Percentiles rank a stretch among this genome's conserved stretches.
phyloP scores from a whole-genome alignment of 2,888 invertebrate species.

The Heliconius sara region DNA sequence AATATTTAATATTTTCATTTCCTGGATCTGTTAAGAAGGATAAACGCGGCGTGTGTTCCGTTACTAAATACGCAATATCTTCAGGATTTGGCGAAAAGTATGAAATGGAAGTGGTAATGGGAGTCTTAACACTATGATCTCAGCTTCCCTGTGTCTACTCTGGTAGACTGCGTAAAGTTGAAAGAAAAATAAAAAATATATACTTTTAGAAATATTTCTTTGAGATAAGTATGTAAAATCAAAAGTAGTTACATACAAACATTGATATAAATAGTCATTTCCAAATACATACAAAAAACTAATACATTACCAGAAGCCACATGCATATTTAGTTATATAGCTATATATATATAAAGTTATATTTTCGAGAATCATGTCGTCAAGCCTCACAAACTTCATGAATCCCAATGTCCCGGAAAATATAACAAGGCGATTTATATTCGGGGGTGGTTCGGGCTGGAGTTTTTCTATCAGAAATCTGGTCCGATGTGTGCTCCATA shows the following conservation, averaged over 20 bases:
- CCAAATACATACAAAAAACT: not conserved
- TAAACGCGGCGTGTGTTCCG: too few species aligned
- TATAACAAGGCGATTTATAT: conserved; percentile 84
- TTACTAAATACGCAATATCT: too few species aligned
- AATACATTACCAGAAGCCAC: not conserved
- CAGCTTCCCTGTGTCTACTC: too few species aligned
- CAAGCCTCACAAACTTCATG: conserved; percentile 79
- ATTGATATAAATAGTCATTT: not conserved
- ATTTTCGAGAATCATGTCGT: conserved; percentile 67
- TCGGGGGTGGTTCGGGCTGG: conserved; percentile 70
- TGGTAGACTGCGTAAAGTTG: too few species aligned
- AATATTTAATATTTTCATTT: too few species aligned
- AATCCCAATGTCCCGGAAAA: conserved; percentile 83
- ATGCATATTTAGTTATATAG: conserved; percentile 1
- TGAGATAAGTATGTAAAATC: not conserved
- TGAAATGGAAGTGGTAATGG: too few species aligned
- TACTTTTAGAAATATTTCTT: not conserved
- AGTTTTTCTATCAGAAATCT: conserved; percentile 80
- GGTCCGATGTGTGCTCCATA: conserved; percentile 61
- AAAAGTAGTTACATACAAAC: not conserved
- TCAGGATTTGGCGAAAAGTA: too few species aligned
- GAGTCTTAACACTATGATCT: too few species aligned
- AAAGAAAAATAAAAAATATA: too few species aligned
- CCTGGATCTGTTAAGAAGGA: too few species aligned
- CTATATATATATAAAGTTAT: conserved; percentile 36